Evolutionary conservation across 2,797 vertebrate genomes (phyloP), one percentile per base, ranked within the genome.

Genomic region (Lindbergichthys nudifrons): DNA sequence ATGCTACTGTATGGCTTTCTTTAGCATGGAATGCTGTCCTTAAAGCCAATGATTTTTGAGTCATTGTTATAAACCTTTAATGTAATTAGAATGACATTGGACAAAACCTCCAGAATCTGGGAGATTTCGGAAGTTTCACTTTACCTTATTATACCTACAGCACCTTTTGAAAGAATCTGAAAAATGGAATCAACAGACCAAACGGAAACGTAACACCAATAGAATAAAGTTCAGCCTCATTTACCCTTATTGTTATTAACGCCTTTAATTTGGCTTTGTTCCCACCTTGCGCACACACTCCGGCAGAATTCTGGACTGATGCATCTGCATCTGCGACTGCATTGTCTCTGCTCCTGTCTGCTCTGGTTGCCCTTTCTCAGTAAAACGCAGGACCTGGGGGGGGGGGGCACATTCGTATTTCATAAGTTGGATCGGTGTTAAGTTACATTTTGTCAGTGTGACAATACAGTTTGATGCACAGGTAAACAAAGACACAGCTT

Each of bases 361-460:
- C 36, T 39, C 13, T 0, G 62, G 65, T 14, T 36, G 2, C 42
- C 63, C 23, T 32, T 11, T 1, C 73, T 84, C 60, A 3, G 45
- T 67, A 71, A 88, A 84, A 64, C 71, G 1, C 14, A 90, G 85
- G 43, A 85, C 86, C 89, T 88, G 54, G 14, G 3, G 26, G 26
- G 23, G 23, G n/a, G n/a, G 64, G 23, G 21, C 8, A 76, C 51
- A 60, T 19, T 26, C 2, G 18, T 67, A 5, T 50, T 5, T 14
- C 19, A 58, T 26, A 26, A 26, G 26, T 26, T 26, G 26, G 26
- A 5, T 26, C 26, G 26, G 4, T 26, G 26, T 26, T 26, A 26
- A 26, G 4, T 36, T 36, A 10, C 15, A 21, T 36, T 36, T 36
- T 36, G 6, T 73, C 12, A 56, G 52, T 18, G 30, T 16, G 61